These are phyloP conservation scores for Liodrosophila aerea DNA, from an alignment of 2,888 invertebrate genomes.

Conservation along the genomic window DNA sequence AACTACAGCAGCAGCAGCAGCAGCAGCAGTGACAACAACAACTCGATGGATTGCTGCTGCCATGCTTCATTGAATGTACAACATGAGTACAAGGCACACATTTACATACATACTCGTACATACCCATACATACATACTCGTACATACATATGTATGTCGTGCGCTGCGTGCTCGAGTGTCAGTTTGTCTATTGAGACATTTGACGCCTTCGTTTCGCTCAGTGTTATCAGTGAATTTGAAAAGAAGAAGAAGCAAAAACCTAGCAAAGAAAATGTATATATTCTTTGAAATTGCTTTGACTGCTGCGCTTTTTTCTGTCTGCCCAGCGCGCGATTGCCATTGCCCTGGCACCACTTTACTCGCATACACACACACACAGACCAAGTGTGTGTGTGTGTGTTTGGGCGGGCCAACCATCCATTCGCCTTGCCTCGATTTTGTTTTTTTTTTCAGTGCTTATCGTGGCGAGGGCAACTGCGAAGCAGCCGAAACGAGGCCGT, in stretches of 20 bases:
- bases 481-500: constrained; percentile 71
- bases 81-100: constrained; percentile 37
- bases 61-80: constrained; percentile 67
- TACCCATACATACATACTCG: constrained; percentile 2
- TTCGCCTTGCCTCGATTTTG: constrained; percentile 27
- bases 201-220: constrained; percentile 54
- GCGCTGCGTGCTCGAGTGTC: constrained; percentile 65
- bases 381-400: too few species aligned
- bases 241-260: too few species aligned
- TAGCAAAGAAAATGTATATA: constrained; percentile 42
- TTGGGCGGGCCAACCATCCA: constrained; percentile 2
- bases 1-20: constrained; percentile 30
- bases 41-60: constrained; percentile 63
- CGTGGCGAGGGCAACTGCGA: constrained; percentile 67
- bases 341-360: constrained; percentile 43
- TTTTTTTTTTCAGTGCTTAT: constrained; percentile 55
- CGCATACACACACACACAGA: neutral
- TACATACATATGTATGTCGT: constrained; percentile 5
- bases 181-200: constrained; percentile 71
- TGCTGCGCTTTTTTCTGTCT: constrained; percentile 53
- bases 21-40: constrained; percentile 30
- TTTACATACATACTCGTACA: constrained; percentile 9
- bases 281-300: constrained; percentile 57
- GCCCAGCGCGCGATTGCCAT: constrained; percentile 38
- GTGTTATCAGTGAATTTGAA: too few species aligned